Conservation (phyloP, 2,888 invertebrate species). For the Erpobdella octoculata region DNA sequence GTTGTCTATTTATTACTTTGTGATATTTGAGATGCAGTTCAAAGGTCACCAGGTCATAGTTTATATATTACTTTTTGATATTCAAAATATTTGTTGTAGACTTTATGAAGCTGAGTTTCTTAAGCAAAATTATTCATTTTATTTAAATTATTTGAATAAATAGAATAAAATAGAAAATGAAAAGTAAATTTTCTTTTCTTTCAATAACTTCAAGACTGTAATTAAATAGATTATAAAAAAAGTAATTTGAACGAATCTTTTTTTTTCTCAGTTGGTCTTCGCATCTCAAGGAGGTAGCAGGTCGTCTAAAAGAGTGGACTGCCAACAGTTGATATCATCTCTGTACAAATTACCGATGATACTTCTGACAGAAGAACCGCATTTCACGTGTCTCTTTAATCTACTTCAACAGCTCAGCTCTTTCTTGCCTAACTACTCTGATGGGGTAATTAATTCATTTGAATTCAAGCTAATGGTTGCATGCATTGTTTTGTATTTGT, state of each 20-base stretch:
- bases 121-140: too few species aligned
- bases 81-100: too few species aligned
- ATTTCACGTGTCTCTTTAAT: conserved; percentile 81
- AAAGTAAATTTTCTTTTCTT: too few species aligned
- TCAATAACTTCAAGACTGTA: neutral
- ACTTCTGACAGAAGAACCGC: conserved; percentile 71
- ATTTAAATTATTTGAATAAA: too few species aligned
- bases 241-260: neutral
- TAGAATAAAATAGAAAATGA: too few species aligned
- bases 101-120: too few species aligned
- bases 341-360: conserved; percentile 73
- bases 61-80: too few species aligned
- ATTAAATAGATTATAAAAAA: neutral
- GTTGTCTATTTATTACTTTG: too few species aligned
- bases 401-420: conserved; percentile 81
- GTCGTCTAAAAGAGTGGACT: conserved; percentile 60
- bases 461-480: too few species aligned
- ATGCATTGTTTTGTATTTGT: too few species aligned
- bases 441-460: conserved; percentile 22
- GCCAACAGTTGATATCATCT: conserved; percentile 41
- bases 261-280: conserved; percentile 65
- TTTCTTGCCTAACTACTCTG: conserved; percentile 64
- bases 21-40: too few species aligned
- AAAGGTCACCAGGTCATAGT: too few species aligned
- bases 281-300: conserved; percentile 76